Base-by-base conservation (phyloP, 2,888 invertebrate genomes). In the Tipula lateralis region DNA sequence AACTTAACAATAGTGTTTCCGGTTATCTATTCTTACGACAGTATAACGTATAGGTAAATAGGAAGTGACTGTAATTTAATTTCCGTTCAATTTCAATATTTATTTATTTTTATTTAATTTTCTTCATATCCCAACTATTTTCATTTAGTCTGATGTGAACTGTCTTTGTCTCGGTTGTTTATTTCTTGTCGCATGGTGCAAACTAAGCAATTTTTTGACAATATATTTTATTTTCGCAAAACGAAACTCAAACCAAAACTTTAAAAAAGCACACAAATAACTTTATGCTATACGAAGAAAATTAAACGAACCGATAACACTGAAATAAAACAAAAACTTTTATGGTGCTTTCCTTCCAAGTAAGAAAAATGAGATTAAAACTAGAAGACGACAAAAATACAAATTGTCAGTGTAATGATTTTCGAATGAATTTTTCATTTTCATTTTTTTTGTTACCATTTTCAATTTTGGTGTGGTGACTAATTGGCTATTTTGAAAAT, bases 291-390 rank as follows among this genome's bases (percentile, higher is more conserved):
- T n/a, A 66, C 24, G 66, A 66, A 66, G 9, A 66, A 66, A 66
- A 66, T 66, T 66, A 66, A 66, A 66, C 66, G 66, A 66, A 66
- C 66, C 66, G 66, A 66, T 66, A 66, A 66, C 66, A 66, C 2
- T 66, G 24, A 24, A 24, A 24, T 24, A 24, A 24, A 66, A 24
- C 2, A 24, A 50, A 50, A 50, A 50, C 24, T 66, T 66, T 24
- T 66, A 66, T 66, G 19, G 19, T 66, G 66, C 66, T 66, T 66
- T 66, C n/a, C n/a, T 66, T 66, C 24, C 44, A 2, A 24, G 24
- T 66, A 66, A 66, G 66, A 66, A 66, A 66, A 66, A 66, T 24
- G 66, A 66, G 66, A 24, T 66, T 66, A 24, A 66, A 66, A 66
- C 66, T 19, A 66, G 9, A 66, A 19, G 24, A 66, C 66, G 24